A percentile compares a stretch with the other conserved stretches of the same genome.
Evolutionary conservation across 2,113 vertebrate species (phyloP).

Genomic region (Malaclemys terrapin): DNA sequence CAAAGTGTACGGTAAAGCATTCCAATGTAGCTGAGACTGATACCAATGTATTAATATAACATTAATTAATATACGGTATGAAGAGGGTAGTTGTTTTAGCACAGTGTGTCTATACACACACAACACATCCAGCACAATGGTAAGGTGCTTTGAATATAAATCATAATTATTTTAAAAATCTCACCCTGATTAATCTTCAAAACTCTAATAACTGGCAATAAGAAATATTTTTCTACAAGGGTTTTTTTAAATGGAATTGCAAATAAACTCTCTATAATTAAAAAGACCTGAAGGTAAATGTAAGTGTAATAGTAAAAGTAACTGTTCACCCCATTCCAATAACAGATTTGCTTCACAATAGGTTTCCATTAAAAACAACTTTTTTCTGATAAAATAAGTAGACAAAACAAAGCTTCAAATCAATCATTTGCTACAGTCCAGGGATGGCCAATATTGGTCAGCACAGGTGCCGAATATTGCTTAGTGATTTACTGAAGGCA

Average conservation of each 20-base stretch:
- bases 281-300: background rate
- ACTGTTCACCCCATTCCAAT: background rate
- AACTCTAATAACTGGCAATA: background rate
- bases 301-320: background rate
- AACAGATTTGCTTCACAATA: background rate
- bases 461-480: background rate
- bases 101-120: background rate
- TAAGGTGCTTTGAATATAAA: background rate
- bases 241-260: background rate
- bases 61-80: background rate
- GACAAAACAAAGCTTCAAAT: background rate
- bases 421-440: background rate
- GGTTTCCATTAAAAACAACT: background rate
- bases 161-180: background rate
- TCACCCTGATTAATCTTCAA: rapidly evolving
- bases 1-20: background rate
- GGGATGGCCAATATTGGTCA: background rate
- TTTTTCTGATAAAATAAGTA: background rate
- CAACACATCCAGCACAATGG: background rate
- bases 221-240: background rate
- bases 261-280: background rate
- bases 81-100: background rate
- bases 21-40: background rate
- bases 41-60: background rate
- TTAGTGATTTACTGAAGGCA: background rate